Evolutionary conservation across 2,797 vertebrate genomes (phyloP).

Genomic region (Gila robusta): DNA sequence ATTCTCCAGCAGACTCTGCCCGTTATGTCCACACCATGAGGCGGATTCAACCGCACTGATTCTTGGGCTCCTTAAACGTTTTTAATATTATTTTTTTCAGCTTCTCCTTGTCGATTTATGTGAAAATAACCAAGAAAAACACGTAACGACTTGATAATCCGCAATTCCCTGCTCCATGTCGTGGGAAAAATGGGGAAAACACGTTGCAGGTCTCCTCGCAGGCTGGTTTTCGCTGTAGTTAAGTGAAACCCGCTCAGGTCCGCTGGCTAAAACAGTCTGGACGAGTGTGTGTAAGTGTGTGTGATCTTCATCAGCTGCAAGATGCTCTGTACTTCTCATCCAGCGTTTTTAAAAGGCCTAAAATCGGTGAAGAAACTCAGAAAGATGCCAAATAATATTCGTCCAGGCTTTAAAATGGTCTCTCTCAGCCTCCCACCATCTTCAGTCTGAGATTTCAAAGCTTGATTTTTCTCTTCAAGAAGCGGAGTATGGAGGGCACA

Average conservation of each 20-base stretch:
- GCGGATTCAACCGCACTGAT: slow-evolving; percentile 24
- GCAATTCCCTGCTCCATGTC: slow-evolving; percentile 91
- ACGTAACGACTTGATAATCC: slow-evolving; percentile 74
- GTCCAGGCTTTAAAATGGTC: slow-evolving; percentile 32
- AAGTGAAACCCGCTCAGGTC: slow-evolving; percentile 23
- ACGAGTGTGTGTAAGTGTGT: neutral
- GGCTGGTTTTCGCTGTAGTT: slow-evolving; percentile 42
- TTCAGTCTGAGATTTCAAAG: slow-evolving; percentile 38
- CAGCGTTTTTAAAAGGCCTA: neutral
- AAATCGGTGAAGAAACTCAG: slow-evolving; percentile 35
- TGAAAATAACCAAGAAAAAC: slow-evolving; percentile 67
- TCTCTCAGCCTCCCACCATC: slow-evolving; percentile 45
- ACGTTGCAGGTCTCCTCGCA: slow-evolving; percentile 40
- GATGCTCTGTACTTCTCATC: neutral
- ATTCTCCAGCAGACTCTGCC: slow-evolving; percentile 68
- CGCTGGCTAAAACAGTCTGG: slow-evolving; percentile 16
- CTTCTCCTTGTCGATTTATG: slow-evolving; percentile 58
- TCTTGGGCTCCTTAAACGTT: slow-evolving; percentile 11
- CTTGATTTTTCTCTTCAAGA: slow-evolving; percentile 23
- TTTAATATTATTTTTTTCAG: slow-evolving; percentile 31
- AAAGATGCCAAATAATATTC: slow-evolving; percentile 37
- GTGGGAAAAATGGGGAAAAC: slow-evolving; percentile 54
- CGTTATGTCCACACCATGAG: slow-evolving; percentile 70
- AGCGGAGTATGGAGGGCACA: neutral
- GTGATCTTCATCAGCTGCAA: slow-evolving; percentile 23